phyloP scores from a whole-genome alignment of 2,888 invertebrate genomes.

The Ariolimax columbianus region DNA sequence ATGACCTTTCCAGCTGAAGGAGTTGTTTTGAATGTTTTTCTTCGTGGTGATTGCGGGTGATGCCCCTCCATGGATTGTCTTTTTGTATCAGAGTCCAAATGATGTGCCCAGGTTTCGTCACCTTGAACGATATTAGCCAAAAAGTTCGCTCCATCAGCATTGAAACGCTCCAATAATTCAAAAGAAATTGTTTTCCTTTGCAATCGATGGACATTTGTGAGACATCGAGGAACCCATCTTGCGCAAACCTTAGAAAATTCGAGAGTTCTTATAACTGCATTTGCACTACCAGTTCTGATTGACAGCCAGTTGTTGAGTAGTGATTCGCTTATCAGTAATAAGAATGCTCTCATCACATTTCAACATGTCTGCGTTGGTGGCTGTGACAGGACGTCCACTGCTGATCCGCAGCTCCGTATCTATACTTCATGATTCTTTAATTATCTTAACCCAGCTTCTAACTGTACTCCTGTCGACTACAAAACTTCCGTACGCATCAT shows the following conservation, averaged over 20 bases:
- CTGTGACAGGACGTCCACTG: neutral
- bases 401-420: neutral
- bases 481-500: neutral
- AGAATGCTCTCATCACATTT: neutral
- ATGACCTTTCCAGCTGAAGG: too few species aligned
- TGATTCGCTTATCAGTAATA: neutral
- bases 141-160: too few species aligned
- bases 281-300: neutral
- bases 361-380: neutral
- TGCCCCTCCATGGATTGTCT: too few species aligned
- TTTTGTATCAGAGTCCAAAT: too few species aligned
- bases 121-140: too few species aligned
- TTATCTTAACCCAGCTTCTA: neutral
- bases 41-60: too few species aligned
- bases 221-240: constrained; percentile 7
- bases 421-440: neutral
- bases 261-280: neutral
- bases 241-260: constrained; percentile 4
- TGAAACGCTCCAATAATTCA: too few species aligned
- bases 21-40: too few species aligned
- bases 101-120: too few species aligned
- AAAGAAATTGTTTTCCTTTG: too few species aligned
- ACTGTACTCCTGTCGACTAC: constrained; percentile 9
- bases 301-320: constrained; percentile 16
- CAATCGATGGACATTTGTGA: neutral